phyloP scores from a whole-genome alignment of 2,888 invertebrate genomes.

The Limnephilus marmoratus region DNA sequence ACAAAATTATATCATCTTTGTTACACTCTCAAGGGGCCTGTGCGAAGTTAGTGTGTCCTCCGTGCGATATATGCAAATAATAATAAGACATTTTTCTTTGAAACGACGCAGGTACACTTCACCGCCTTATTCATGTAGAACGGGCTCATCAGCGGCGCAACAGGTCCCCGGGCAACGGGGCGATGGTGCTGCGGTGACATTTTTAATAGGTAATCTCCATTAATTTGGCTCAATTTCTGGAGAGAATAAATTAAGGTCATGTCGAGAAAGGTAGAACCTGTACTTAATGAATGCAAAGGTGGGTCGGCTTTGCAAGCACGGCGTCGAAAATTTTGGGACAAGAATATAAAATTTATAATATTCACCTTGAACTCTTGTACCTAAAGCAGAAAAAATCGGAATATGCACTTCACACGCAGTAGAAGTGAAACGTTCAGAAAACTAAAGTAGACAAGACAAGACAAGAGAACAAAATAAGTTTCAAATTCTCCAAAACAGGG shows the following conservation, averaged over 20 bases:
- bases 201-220: not conserved
- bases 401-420: too few relatives aligned
- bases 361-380: too few relatives aligned
- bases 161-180: not conserved
- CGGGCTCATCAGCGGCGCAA: not conserved
- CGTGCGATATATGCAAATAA: not conserved
- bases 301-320: not conserved
- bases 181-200: not conserved
- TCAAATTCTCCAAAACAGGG: too few relatives aligned
- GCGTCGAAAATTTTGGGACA: too few relatives aligned
- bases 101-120: not conserved
- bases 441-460: too few relatives aligned
- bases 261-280: not conserved
- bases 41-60: not conserved
- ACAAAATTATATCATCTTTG: not conserved
- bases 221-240: not conserved
- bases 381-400: too few relatives aligned
- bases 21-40: not conserved
- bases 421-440: too few relatives aligned
- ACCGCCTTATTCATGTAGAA: not conserved
- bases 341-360: too few relatives aligned
- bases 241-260: not conserved
- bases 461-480: too few relatives aligned
- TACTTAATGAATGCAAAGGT: not conserved
- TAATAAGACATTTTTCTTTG: not conserved